Conservation (phyloP, 2,113 vertebrate species). For the Ginglymostoma cirratum region DNA sequence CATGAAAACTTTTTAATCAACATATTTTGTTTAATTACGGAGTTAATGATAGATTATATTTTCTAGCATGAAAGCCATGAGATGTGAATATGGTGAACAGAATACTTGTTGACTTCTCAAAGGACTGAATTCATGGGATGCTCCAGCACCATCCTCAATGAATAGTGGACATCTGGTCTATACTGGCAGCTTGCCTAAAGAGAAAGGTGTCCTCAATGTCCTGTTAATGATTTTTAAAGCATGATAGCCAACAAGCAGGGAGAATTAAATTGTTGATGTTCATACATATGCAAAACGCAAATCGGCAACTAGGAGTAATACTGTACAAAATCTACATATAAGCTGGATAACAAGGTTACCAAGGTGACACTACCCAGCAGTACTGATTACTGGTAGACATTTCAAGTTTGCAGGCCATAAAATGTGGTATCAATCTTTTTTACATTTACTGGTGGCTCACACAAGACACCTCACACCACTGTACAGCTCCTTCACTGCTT, state of each 20-base stretch:
- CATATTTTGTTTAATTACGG: neutral
- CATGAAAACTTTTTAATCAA: neutral
- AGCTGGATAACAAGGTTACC: neutral
- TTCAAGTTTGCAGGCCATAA: neutral
- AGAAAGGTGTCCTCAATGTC: too few relatives aligned
- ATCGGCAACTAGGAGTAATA: too few relatives aligned
- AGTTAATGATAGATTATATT: neutral
- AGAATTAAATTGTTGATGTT: too few relatives aligned
- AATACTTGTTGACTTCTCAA: neutral
- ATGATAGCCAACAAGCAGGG: too few relatives aligned
- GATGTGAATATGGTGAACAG: neutral
- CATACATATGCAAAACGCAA: too few relatives aligned
- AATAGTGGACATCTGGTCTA: neutral
- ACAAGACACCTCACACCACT: neutral
- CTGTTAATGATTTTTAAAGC: too few relatives aligned
- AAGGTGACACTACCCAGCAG: neutral
- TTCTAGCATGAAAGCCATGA: neutral
- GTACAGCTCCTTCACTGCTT: neutral
- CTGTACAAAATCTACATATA: too few relatives aligned
- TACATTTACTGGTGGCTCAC: neutral
- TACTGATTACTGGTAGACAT: neutral
- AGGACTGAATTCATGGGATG: neutral
- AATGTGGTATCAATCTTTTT: neutral
- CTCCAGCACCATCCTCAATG: neutral
- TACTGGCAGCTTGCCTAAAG: too few relatives aligned